Evolutionary conservation across 2,888 invertebrate genomes (phyloP), one percentile per base, ranked within the genome.

Genomic region (Meta bourneti): DNA sequence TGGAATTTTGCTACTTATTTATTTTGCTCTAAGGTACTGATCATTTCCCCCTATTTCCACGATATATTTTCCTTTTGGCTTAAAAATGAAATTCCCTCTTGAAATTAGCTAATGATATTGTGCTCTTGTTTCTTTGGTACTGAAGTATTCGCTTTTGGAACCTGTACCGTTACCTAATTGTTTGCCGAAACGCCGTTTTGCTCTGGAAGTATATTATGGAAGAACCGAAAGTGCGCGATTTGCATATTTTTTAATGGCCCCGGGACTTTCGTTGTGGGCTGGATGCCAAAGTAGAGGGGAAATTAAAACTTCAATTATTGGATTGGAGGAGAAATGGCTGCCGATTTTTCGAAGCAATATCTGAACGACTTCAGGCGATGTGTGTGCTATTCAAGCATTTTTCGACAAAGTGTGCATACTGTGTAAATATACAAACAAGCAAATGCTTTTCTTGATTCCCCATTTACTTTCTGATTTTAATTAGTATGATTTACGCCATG

Each of bases 1-100:
- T 34, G 16, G 7, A 80, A 34, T 80, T 80, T 80, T 0, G n/a
- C n/a, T 52, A 78, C 52, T 78, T 78, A 52, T 78, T n/a, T 78
- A 19, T 78, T 78, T 78, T 52, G 19, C 78, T 19, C 19, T 9
- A 54, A 54, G 78, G 6, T 78, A 78, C 19, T 52, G 7, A 19
- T 52, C 52, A 52, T 49, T n/a, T 9, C 1, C 52, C 20, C 9
- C 20, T n/a, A 71, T 16, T 9, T 20, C 34, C 1, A 34, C 34
- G 1, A 34, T 34, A 34, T 34, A 34, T 34, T 34, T 4, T 4
- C 34, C 34, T 34, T 34, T 34, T 34, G 34, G 1, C 34, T 34
- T 34, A 34, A 34, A 34, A 34, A 34, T 34, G 34, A 34, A 34
- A 34, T 34, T 34, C 1, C 16, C 16, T n/a, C 48, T 11, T 51